phyloP scores from a whole-genome alignment of 1,140 invertebrate species.

The Daktulosphaira vitifoliae region DNA sequence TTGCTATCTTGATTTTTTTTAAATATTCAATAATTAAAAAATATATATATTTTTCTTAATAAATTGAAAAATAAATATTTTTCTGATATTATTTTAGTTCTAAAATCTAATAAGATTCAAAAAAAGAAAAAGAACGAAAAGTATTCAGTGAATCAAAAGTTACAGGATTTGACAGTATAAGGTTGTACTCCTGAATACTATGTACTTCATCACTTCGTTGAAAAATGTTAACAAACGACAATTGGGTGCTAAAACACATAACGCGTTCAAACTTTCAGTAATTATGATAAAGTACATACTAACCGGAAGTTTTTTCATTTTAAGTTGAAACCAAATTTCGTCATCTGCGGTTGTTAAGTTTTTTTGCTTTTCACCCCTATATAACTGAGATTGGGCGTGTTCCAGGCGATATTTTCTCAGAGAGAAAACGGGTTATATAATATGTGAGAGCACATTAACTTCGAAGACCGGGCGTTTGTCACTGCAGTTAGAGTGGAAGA shows the following conservation, averaged over 20 bases:
- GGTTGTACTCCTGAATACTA: too few species aligned
- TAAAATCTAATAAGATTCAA: too few species aligned
- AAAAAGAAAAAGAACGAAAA: too few species aligned
- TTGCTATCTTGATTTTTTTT: too few species aligned
- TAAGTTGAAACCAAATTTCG: constrained; percentile 28
- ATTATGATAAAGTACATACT: constrained; percentile 28
- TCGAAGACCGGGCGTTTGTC: constrained; percentile 28
- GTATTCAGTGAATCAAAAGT: too few species aligned
- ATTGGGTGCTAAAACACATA: constrained; percentile 23
- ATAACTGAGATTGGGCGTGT: constrained; percentile 21
- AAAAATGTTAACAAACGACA: constrained; percentile 1
- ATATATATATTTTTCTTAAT: too few species aligned
- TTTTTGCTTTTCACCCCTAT: neutral
- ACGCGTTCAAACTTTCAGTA: neutral
- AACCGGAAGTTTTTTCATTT: constrained; percentile 32
- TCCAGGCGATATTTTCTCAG: constrained; percentile 19
- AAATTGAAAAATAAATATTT: too few species aligned
- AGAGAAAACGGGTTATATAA: constrained; percentile 29
- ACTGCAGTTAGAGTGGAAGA: constrained; percentile 3
- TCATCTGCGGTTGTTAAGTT: constrained; percentile 20
- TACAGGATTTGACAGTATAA: too few species aligned
- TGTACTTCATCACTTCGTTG: constrained; percentile 3
- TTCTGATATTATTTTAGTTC: too few species aligned
- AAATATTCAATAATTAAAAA: too few species aligned
- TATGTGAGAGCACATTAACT: constrained; percentile 20